Conservation (phyloP, 2,113 vertebrate genomes). For the Cebus imitator region DNA sequence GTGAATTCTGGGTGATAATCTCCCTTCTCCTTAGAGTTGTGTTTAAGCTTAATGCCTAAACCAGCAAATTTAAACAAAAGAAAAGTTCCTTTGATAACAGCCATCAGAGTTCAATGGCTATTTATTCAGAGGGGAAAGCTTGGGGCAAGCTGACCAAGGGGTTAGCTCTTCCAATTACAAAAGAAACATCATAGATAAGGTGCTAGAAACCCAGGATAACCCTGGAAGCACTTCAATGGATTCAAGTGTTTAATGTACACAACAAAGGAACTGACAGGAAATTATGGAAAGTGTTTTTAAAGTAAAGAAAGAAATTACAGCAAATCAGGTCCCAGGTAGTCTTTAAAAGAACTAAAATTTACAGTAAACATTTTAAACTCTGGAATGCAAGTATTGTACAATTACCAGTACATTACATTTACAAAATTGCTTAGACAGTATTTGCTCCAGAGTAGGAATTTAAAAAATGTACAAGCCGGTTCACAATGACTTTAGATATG, state of each 20-base stretch:
- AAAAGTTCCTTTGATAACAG: background rate
- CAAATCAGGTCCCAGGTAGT: constrained; percentile 80
- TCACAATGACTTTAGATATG: constrained; percentile 85
- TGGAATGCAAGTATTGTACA: constrained; percentile 84
- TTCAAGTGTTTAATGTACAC: background rate
- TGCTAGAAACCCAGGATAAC: background rate
- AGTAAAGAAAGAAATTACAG: constrained; percentile 61
- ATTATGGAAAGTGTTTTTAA: background rate
- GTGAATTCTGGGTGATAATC: background rate
- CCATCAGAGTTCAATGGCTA: background rate
- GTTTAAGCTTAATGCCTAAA: background rate
- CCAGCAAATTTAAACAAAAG: background rate
- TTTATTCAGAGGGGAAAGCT: background rate
- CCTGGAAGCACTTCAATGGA: background rate
- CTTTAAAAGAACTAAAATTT: constrained; percentile 78
- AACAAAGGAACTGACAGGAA: background rate
- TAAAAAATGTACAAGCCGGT: constrained; percentile 84
- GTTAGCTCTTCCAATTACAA: background rate
- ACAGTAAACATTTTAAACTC: constrained; percentile 84
- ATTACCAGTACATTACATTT: constrained; percentile 79
- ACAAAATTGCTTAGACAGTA: constrained; percentile 77
- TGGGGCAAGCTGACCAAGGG: background rate
- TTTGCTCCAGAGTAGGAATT: constrained; percentile 83
- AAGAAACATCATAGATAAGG: background rate
- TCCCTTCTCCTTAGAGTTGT: background rate